Base-by-base conservation (phyloP, 2,113 vertebrate species). In the Erpornis zantholeuca region DNA sequence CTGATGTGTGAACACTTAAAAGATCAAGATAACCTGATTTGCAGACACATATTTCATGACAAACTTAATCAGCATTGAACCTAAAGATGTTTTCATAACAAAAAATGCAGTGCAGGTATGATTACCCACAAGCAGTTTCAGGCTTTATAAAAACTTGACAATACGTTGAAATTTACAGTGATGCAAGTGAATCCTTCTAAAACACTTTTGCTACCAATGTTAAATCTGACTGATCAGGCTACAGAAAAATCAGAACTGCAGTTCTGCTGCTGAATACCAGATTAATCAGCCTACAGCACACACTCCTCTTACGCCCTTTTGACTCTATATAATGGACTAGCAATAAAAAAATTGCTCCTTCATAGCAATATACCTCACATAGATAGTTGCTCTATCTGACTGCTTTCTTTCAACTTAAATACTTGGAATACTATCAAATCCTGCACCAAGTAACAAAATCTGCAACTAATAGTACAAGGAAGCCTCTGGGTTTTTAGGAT, bases 1-100 rank as follows among this genome's bases (percentile, higher is more conserved):
- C 45, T 90, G 63, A 93, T 24, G 61, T 3, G 10, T n/a, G 33
- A 89, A 85, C 19, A 73, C 50, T 59, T 44, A 40, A 54, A 80
- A 91, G 79, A 92, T 92, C 56, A 90, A 95, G 85, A 95, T 56
- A 94, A 64, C 52, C 25, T 86, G 64, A 96, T 77, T 2, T 83
- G 40, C 24, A 87, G 63, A 80, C 56, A 81, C 28, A 11, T 52
- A 86, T 66, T 90, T 93, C 64, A 94, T 63, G 5, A 96, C 56
- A 85, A 89, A 94, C 44, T 86, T 85, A 65, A 88, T 91, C 73
- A 85, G 50, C 82, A 91, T 6, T 69, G 54, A 83, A 88, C 60
- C 29, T 82, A 52, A 95, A 82, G 35, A 59, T 56, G 82, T 92
- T 96, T 72, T 87, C 69, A 94, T 56, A 73, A 70, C 33, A 91